Conservation (phyloP, 1,140 invertebrate species). For the Drosophila malerkotliana region DNA sequence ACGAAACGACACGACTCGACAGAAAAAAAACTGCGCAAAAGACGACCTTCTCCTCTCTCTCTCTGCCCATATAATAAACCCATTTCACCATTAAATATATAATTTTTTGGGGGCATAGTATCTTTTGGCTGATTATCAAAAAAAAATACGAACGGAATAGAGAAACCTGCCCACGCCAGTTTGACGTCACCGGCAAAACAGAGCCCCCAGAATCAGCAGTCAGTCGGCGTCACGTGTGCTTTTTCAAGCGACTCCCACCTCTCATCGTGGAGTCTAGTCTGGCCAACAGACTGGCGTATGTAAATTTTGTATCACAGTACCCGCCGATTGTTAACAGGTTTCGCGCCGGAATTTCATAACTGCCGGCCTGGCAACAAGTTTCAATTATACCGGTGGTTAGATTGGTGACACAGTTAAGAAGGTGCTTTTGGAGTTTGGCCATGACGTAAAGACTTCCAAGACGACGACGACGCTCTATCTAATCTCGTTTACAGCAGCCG, state of each 20-base stretch:
- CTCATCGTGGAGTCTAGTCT: constrained; percentile 38
- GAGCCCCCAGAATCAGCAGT: constrained; percentile 7
- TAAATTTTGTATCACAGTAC: constrained; percentile 17
- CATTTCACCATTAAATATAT: constrained; percentile 60
- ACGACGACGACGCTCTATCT: constrained; percentile 36
- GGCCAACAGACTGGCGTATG: constrained; percentile 38
- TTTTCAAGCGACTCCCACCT: constrained; percentile 3
- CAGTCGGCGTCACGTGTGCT: constrained; percentile 50
- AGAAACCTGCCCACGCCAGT: constrained; percentile 25
- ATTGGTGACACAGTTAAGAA: constrained; percentile 41
- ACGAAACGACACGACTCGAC: constrained; percentile 7
- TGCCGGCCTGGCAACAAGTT: constrained; percentile 60
- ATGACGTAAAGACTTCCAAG: constrained; percentile 56
- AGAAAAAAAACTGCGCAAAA: constrained; percentile 53
- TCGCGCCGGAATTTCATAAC: constrained; percentile 52
- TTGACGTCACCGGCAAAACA: constrained; percentile 59
- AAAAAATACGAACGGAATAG: constrained; percentile 37
- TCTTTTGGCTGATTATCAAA: constrained; percentile 58
- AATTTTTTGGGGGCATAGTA: constrained; percentile 36
- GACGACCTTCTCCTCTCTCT: constrained; percentile 10
- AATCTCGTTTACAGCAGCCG: constrained; percentile 59
- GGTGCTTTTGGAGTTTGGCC: constrained; percentile 6
- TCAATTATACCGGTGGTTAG: constrained; percentile 17
- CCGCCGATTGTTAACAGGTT: constrained; percentile 22
- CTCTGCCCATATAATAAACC: constrained; percentile 22